These are phyloP conservation scores for Cecidostiba fungosa DNA, from an alignment of 2,888 invertebrate genomes.

Conservation along the genomic window DNA sequence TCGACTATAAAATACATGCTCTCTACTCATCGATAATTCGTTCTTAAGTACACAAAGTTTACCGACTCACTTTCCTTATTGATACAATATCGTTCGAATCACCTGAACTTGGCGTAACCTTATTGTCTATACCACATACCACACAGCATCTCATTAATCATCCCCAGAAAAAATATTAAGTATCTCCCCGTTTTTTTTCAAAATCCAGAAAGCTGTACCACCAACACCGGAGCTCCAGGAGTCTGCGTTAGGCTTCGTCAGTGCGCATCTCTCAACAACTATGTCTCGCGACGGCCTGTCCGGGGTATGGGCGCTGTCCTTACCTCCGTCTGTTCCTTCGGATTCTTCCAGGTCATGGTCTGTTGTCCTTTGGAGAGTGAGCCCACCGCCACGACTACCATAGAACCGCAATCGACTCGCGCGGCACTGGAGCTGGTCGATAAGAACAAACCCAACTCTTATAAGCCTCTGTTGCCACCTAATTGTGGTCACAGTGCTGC, in stretches of 20 bases:
- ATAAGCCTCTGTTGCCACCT: slow-evolving; percentile 69
- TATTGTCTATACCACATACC: neutral
- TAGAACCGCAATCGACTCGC: neutral
- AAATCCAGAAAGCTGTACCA: neutral
- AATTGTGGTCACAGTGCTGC: slow-evolving; percentile 85
- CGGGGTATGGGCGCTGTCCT: neutral
- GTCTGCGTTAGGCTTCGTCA: neutral
- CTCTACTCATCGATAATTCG: neutral
- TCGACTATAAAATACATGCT: neutral
- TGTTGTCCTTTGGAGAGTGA: neutral
- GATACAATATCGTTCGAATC: neutral
- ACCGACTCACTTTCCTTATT: neutral
- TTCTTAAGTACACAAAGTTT: neutral
- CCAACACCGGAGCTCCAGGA: neutral
- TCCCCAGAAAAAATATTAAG: neutral
- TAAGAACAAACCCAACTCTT: neutral
- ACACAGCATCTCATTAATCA: neutral
- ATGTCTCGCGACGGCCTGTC: neutral
- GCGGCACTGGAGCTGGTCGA: neutral
- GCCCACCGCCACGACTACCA: neutral
- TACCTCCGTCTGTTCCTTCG: neutral
- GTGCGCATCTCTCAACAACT: neutral
- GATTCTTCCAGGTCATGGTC: neutral
- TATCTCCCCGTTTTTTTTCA: neutral
- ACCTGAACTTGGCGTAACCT: neutral